Evolutionary conservation across 2,888 invertebrate species (phyloP).

Genomic region (Aphidoletes aphidimyza): DNA sequence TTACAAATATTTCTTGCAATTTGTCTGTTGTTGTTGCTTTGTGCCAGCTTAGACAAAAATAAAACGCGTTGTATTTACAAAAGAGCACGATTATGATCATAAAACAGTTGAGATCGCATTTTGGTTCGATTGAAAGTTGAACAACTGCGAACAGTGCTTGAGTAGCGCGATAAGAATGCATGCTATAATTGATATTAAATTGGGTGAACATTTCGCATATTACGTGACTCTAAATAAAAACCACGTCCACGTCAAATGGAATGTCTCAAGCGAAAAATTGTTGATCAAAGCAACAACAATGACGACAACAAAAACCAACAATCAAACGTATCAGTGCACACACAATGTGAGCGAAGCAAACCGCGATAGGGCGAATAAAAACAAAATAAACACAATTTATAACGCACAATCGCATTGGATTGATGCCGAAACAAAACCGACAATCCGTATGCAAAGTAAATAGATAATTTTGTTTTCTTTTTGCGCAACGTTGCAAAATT

Average conservation of each 20-base stretch:
- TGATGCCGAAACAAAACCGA: neutral
- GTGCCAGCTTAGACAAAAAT: neutral
- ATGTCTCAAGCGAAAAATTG: neutral
- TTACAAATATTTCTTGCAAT: neutral
- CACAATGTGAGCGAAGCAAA: no score
- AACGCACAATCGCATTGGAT: neutral
- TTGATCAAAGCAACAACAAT: neutral
- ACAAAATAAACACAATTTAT: neutral
- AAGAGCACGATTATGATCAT: neutral
- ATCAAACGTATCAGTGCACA: neutral
- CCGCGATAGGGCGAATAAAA: neutral
- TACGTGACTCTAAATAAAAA: slow-evolving; percentile 12
- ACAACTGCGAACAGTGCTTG: neutral
- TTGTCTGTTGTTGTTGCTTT: neutral
- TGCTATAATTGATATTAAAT: slow-evolving; percentile 24
- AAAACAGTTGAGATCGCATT: neutral
- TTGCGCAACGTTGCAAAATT: neutral
- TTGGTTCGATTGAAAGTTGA: neutral
- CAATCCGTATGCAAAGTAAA: neutral
- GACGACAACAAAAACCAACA: neutral
- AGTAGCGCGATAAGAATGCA: slow-evolving; percentile 34
- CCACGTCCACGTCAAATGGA: neutral
- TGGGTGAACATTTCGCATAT: slow-evolving; percentile 14
- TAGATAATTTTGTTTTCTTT: neutral
- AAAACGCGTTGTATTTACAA: neutral